Base-by-base conservation (phyloP, 2,888 invertebrate species). In the Cheilosia vulpina region DNA sequence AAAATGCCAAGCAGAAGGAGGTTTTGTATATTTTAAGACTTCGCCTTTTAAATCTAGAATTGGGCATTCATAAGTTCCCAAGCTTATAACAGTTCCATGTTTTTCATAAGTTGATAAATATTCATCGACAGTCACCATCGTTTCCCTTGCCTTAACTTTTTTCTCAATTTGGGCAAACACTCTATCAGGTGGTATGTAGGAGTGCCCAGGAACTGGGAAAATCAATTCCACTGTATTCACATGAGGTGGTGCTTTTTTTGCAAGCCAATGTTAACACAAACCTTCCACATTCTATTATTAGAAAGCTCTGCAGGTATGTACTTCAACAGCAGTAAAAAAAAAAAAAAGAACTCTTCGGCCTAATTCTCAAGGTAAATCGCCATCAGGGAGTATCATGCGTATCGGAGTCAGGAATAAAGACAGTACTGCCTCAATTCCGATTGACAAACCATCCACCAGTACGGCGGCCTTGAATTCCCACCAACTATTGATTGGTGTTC, bases 171-270 rank as follows among this genome's bases (percentile, higher is more conserved):
- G 72, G 5, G 87, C 89, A 87, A 89, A 90, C 41, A 89, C 88
- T 66, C 89, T 58, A n/a, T n/a, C n/a, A n/a, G n/a, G n/a, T n/a
- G n/a, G n/a, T n/a, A n/a, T n/a, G n/a, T n/a, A n/a, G n/a, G 88
- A 89, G 81, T 90, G 89, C 4, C 89, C 89, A 9, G 87, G 75
- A n/a, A 89, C 75, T 13, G 89, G 88, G 80, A 89, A 88, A 62
- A 89, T 85, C 24, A 89, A 50, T 87, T 89, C 85, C 6, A 88
- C 62, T 24, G 21, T 68, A 68, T 88, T 79, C 17, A 89, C 68
- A 58, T 79, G 65, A 47, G 13, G 27, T 45, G 88, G 87, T 41
- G 88, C 87, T 65, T 71, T 47, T 43, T 66, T 60, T 50, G 34
- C 41, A 24, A 89, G 57, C 89, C 88, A 89, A 58, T 80, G 81